phyloP scores from a whole-genome alignment of 2,113 vertebrate species.

The Salvelinus fontinalis region DNA sequence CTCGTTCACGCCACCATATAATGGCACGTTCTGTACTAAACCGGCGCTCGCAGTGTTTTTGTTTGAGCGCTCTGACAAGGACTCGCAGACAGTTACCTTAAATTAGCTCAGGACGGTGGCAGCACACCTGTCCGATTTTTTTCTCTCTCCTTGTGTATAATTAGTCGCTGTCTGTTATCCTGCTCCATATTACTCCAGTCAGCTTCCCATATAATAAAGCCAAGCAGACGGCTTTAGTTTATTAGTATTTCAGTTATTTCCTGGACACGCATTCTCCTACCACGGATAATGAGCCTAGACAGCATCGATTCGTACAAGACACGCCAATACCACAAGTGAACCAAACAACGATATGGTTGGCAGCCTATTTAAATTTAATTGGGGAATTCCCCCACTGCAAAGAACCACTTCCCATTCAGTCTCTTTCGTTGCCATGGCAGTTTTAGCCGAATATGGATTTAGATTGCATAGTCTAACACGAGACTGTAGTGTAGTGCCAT shows the following conservation, averaged over 20 bases:
- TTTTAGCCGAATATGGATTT: conserved; percentile 63
- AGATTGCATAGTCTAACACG: conserved; percentile 31
- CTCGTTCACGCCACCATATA: neutral
- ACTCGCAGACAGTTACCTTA: conserved; percentile 41
- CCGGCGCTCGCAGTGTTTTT: conserved; percentile 10
- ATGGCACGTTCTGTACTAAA: neutral
- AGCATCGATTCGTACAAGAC: no score
- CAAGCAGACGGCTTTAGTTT: conserved; percentile 29
- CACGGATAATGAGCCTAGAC: neutral
- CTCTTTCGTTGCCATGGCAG: conserved; percentile 64
- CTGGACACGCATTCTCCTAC: conserved; percentile 41
- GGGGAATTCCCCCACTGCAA: neutral
- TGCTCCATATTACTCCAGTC: conserved; percentile 32
- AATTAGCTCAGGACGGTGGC: conserved; percentile 61
- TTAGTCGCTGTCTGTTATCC: conserved; percentile 46
- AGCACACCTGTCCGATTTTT: conserved; percentile 75
- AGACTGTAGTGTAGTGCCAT: neutral
- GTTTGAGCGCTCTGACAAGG: conserved; percentile 5
- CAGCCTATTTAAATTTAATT: conserved; percentile 12
- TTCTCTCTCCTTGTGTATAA: conserved; percentile 58
- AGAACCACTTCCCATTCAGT: conserved; percentile 8
- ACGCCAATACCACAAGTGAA: neutral
- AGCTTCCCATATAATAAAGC: conserved; percentile 31
- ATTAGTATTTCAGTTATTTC: conserved; percentile 29
- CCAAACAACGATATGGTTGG: neutral